Evolutionary conservation across 2,113 vertebrate genomes (phyloP).

Genomic region (Sceloporus undulatus): DNA sequence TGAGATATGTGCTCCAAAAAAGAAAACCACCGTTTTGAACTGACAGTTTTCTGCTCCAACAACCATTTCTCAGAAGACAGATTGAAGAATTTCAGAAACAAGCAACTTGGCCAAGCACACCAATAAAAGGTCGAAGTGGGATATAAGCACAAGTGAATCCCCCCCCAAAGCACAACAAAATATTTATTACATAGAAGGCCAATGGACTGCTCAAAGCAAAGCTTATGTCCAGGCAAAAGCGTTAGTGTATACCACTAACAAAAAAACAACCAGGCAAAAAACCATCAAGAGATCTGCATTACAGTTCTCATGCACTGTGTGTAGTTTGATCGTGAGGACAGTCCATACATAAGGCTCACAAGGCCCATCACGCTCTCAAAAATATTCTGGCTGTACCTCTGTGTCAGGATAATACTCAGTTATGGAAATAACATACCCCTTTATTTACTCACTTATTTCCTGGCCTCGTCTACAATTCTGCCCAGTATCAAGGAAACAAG

Average conservation of each 20-base stretch:
- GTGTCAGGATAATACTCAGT: background rate
- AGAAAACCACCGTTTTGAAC: background rate
- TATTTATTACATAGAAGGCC: background rate
- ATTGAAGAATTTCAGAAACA: background rate
- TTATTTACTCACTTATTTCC: constrained; percentile 44
- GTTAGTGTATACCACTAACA: background rate
- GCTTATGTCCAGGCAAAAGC: background rate
- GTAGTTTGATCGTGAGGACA: background rate
- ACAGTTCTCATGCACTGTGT: background rate
- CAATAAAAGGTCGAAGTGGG: background rate
- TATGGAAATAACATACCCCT: background rate
- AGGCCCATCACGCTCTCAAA: background rate
- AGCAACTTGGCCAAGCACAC: background rate
- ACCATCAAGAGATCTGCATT: background rate
- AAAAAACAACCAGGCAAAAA: no score
- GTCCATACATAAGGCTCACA: background rate
- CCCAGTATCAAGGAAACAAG: background rate
- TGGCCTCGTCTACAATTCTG: rapidly evolving
- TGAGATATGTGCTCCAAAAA: background rate
- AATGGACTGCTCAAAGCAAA: background rate
- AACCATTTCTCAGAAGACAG: background rate
- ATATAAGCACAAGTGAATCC: background rate
- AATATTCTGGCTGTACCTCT: background rate
- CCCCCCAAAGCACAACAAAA: background rate
- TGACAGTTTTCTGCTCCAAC: background rate